Evolutionary conservation across 1,140 invertebrate genomes (phyloP).

Genomic region (Radopholus similis): DNA sequence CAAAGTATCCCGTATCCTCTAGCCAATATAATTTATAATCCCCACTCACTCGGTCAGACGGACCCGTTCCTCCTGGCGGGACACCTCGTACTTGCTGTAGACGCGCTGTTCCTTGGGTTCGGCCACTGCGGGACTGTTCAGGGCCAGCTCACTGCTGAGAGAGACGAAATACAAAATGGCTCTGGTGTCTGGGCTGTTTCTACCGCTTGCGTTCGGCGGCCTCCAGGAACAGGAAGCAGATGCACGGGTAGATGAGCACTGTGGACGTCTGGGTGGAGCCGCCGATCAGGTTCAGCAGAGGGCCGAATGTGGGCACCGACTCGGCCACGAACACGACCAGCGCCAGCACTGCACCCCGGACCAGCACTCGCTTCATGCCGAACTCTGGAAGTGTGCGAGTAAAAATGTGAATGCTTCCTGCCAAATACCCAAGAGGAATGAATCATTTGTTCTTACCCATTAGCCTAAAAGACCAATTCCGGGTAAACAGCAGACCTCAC

Average conservation of each 20-base stretch:
- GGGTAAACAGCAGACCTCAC: neutral
- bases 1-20: too few relatives aligned
- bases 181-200: neutral
- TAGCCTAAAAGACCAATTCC: neutral
- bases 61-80: neutral
- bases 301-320: slow-evolving; percentile 78
- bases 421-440: neutral
- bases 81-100: too few relatives aligned
- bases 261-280: slow-evolving; percentile 74
- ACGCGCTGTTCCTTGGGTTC: too few relatives aligned
- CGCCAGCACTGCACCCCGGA: slow-evolving; percentile 71
- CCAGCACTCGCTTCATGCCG: slow-evolving; percentile 68
- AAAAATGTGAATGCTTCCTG: neutral
- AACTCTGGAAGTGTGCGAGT: slow-evolving; percentile 47
- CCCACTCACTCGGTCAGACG: neutral
- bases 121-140: too few relatives aligned
- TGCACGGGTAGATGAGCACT: slow-evolving; percentile 59
- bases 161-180: neutral
- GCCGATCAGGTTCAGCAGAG: slow-evolving; percentile 80
- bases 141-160: too few relatives aligned
- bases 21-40: neutral
- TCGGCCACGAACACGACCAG: slow-evolving; percentile 75
- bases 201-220: slow-evolving; percentile 36
- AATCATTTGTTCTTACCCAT: neutral
- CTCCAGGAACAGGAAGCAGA: slow-evolving; percentile 53